Evolutionary conservation across 1,140 invertebrate species (phyloP).

Genomic region (Ceratina japonica): DNA sequence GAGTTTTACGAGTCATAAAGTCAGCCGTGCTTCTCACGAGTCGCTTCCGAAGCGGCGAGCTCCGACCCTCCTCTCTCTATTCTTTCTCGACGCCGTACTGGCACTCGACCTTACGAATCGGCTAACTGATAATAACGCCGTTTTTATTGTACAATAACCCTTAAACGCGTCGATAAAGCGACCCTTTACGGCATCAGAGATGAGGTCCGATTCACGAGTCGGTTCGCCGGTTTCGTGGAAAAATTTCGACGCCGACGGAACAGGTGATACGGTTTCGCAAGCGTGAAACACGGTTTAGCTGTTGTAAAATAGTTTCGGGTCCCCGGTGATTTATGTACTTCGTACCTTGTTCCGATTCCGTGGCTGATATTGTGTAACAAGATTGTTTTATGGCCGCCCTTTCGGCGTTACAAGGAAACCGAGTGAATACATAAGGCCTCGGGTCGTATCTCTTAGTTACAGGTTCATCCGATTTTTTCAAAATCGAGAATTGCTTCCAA

Average conservation of each 20-base stretch:
- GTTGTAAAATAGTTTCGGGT: conserved; percentile 13
- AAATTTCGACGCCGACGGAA: conserved; percentile 11
- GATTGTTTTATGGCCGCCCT: not conserved
- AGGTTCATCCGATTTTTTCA: not conserved
- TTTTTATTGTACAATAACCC: conserved; percentile 80
- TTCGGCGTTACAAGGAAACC: not conserved
- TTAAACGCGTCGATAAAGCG: conserved; percentile 78
- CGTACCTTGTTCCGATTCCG: conserved; percentile 5
- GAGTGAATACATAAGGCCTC: not conserved
- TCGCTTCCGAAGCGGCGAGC: conserved; percentile 62
- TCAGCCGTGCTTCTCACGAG: conserved; percentile 76
- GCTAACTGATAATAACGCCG: conserved; percentile 79
- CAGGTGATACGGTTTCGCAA: conserved; percentile 39
- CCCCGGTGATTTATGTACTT: not conserved
- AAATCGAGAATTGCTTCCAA: not conserved
- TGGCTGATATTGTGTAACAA: not conserved
- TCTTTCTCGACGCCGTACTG: conserved; percentile 31
- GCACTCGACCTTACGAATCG: conserved; percentile 52
- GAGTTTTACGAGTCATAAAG: conserved; percentile 79
- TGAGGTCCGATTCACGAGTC: conserved; percentile 64
- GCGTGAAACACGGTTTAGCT: not conserved
- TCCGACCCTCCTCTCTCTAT: conserved; percentile 44
- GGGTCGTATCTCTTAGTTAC: not conserved
- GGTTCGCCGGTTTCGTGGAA: not conserved
- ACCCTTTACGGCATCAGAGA: conserved; percentile 77